A percentile compares a stretch with the other conserved stretches of the same genome.
Evolutionary conservation across 2,113 vertebrate genomes (phyloP).

Genomic region (Ammospiza caudacuta): DNA sequence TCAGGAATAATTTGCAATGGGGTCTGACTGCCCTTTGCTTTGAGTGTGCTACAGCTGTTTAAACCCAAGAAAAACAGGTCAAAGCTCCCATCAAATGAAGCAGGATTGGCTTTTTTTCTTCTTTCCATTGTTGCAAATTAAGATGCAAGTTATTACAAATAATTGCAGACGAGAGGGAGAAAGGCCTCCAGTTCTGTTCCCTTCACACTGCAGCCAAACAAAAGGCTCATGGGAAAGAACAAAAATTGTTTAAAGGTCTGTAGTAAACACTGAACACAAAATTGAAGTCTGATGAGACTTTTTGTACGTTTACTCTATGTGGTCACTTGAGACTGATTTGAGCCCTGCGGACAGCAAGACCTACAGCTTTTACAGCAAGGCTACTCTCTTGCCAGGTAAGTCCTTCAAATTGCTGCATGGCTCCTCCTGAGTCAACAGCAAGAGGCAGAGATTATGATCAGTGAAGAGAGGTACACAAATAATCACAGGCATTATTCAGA

Average conservation of each 20-base stretch:
- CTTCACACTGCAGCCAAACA: not conserved
- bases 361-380: not conserved
- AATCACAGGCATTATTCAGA: slow-evolving; percentile 7
- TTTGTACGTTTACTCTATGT: not conserved
- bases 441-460: not conserved
- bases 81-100: not conserved
- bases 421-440: slow-evolving; percentile 13
- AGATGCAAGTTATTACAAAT: not conserved
- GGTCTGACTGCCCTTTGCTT: not conserved
- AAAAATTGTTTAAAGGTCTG: not conserved
- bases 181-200: not conserved
- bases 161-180: not conserved
- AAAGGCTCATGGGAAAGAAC: not conserved
- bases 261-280: not conserved
- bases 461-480: not conserved
- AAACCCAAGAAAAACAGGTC: not conserved
- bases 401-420: not conserved
- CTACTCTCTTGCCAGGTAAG: not conserved
- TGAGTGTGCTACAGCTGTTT: not conserved
- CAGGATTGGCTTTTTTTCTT: not conserved
- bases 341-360: not conserved
- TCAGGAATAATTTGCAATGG: not conserved
- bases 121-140: not conserved
- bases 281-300: not conserved
- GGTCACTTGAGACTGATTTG: not conserved